Evolutionary conservation across 2,888 invertebrate genomes (phyloP), one percentile per base, ranked within the genome.

Genomic region (Clunio marinus): DNA sequence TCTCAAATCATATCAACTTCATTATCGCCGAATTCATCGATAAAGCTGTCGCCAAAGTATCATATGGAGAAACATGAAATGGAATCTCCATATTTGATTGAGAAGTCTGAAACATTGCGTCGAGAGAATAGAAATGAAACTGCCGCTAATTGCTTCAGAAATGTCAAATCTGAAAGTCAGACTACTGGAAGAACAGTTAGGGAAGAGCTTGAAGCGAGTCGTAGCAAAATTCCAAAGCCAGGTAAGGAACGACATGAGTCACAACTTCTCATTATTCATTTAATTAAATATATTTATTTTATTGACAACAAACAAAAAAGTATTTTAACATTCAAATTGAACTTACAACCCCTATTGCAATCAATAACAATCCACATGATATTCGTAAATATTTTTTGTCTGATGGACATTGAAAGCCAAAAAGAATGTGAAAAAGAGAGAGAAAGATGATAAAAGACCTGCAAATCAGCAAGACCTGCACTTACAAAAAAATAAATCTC

Each of bases 391-490:
- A 20, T 57, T 57, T 57, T 51, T 57, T 57, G 24, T 20, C 35
- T 45, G 45, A 66, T 55, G 66, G 32, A 28, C 66, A 66, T 28
- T 65, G 13, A 35, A 20, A 32, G n/a, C 35, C 17, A 45, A 45
- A 4, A 4, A 45, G 8, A 57, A 25, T 32, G 32, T 32, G 32
- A 4, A 32, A 10, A 35, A n/a, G 22, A 27, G n/a, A 25, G 22
- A 45, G 41, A 65, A 65, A 65, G 25, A 55, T 20, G 22, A 8
- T 27, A 51, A 66, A 55, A 20, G 51, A 66, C 66, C 66, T 66
- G 66, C 45, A 66, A 51, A 66, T 66, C 66, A 66, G 66, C 35
- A 51, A 46, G 66, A 66, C 66, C 66, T 66, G 66, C 66, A 28
- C 37, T n/a, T n/a, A 32, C 27, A 28, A 22, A 20, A 27, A 51